These are phyloP conservation scores for Opisthocomus hoazin DNA, from an alignment of 2,113 vertebrate species.

Conservation along the genomic window DNA sequence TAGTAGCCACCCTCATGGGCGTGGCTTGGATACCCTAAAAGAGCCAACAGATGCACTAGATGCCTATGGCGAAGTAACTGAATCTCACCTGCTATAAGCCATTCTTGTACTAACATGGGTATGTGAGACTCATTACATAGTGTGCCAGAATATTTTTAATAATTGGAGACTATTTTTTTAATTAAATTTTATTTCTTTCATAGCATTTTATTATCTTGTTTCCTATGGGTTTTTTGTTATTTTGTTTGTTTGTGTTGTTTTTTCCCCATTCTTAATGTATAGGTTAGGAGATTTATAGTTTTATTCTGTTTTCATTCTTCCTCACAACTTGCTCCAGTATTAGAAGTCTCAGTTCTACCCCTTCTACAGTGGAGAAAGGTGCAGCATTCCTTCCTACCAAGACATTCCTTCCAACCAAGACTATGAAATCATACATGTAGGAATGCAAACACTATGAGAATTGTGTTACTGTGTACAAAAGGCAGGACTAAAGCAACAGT, in stretches of 20 bases:
- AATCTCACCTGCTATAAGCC: neutral
- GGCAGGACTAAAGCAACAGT: neutral
- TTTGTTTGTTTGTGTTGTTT: neutral
- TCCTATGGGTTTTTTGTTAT: neutral
- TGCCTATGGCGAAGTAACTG: neutral
- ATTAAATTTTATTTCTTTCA: neutral
- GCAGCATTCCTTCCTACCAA: neutral
- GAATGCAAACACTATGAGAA: neutral
- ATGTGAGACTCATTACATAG: neutral
- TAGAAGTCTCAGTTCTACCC: neutral
- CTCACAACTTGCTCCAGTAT: neutral
- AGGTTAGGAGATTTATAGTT: neutral
- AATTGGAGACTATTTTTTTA: neutral
- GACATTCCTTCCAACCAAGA: neutral
- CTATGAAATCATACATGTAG: neutral
- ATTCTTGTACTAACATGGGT: neutral
- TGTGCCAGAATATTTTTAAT: neutral
- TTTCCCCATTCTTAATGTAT: neutral
- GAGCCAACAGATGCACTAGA: neutral
- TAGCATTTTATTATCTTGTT: neutral
- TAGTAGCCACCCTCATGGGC: neutral
- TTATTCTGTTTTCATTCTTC: neutral
- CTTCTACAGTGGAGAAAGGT: neutral
- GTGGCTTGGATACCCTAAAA: neutral
- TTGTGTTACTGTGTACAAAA: neutral